Base-by-base conservation (phyloP, 2,888 invertebrate species). In the Petrophora chlorosata region DNA sequence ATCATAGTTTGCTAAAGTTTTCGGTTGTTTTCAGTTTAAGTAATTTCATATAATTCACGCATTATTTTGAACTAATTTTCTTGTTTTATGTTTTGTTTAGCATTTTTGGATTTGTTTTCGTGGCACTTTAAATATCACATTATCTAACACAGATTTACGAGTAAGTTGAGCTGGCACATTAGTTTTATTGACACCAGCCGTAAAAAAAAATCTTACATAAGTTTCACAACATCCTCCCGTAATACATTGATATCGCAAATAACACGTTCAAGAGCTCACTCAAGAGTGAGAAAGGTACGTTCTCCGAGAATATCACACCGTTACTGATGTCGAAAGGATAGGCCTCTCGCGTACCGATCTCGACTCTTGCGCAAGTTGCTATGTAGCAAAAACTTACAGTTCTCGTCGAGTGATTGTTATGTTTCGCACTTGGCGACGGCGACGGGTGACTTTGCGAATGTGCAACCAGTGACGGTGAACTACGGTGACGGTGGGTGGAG, bases 351-450 rank as follows among this genome's bases (percentile, higher is more conserved):
- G 25, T 17, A 33, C 25, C 33, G 28, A 19, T 26, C 12, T 28
- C 15, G 13, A 8, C 10, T 26, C 40, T 50, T 44, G 32, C 44
- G 50, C 30, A 50, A 44, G 23, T 33, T 28, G 34, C 17, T 41
- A 48, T 26, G 41, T 38, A 26, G 42, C 36, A 42, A 36, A 36
- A 47, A 10, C 29, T 36, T 30, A 29, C 29, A 23, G 14, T 5
- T 12, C 17, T 10, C 5, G 7, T n/a, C 2, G 19, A 1, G n/a
- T 26, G 25, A 4, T 3, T 26, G 25, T 26, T n/a, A 9, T 4
- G 28, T 28, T 12, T 2, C 13, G 13, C 4, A 2, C 9, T 5
- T 1, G 28, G 12, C 3, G 5, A 12, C 2, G 23, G n/a, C n/a
- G n/a, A n/a, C n/a, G n/a, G n/a, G n/a, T n/a, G n/a, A n/a, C n/a